Evolutionary conservation across 2,888 invertebrate species (phyloP), one percentile per base, ranked within the genome.

Genomic region (Erpobdella octoculata): DNA sequence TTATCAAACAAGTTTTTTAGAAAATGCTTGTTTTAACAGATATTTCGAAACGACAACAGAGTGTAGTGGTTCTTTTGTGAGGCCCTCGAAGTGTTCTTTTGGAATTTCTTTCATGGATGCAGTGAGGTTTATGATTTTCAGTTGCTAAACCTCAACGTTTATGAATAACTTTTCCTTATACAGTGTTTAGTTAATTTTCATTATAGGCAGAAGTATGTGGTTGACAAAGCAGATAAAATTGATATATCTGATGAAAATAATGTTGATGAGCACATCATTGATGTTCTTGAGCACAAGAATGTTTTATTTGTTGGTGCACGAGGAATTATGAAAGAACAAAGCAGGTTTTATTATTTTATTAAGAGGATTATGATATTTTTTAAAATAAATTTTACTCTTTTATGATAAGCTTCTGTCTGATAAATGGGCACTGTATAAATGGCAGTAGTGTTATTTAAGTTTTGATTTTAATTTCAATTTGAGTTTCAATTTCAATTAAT

Each of bases 31-130:
- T n/a, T n/a, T n/a, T n/a, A n/a, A n/a, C 88, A 89, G n/a, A 90
- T 87, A 1, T 89, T 69, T 69, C 28, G 12, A 31, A 15, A 69
- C 69, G 5, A 33, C 46, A 15, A 33, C 25, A 12, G 35, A 28
- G 8, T n/a, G 21, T 3, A 48, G 93, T 58, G 95, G 93, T 0
- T 93, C 94, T 6, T 92, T 96, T 82, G 87, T 95, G 75, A 88
- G 92, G 25, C 89, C 89, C 0, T 89, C 89, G 76, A 93, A 93
- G 84, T 88, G 90, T 6, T 86, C 88, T 71, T 86, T 88, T 61
- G 90, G 89, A 68, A 87, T 87, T 77, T 88, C 89, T 15, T 88
- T 91, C 76, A 86, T 90, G 74, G 87, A 88, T 73, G 92, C 94
- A 35, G 89, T 94, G 15, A 38, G 48, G 67, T 67, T 38, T 9